Evolutionary conservation across 1,140 invertebrate genomes (phyloP).

Genomic region (Pseudomyrmex dendroicus): DNA sequence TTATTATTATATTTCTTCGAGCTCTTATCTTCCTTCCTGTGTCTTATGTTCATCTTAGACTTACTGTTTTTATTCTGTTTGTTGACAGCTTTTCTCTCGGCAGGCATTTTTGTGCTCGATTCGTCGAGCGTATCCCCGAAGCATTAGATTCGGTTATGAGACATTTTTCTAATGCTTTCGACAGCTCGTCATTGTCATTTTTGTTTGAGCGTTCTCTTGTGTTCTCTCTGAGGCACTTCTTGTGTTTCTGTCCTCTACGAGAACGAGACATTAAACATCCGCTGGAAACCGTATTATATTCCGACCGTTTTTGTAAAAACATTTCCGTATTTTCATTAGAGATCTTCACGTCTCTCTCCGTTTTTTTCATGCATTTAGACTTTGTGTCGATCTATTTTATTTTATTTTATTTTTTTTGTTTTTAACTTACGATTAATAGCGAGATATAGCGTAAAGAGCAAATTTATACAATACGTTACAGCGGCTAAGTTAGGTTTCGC

Average conservation of each 20-base stretch:
- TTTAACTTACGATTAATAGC: constrained; percentile 39
- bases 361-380: constrained; percentile 51
- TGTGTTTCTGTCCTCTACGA: neutral
- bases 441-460: constrained; percentile 33
- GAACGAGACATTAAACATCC: constrained; percentile 7
- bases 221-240: neutral
- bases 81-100: constrained; percentile 6
- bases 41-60: constrained; percentile 30
- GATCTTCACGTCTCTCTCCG: no score
- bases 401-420: neutral
- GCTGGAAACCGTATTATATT: neutral
- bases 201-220: neutral
- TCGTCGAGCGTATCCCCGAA: neutral
- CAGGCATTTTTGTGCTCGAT: constrained; percentile 8
- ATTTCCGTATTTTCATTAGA: neutral
- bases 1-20: constrained; percentile 44
- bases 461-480: constrained; percentile 47
- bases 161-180: constrained; percentile 2
- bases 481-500: constrained; percentile 54
- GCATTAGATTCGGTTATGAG: neutral
- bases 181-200: constrained; percentile 4
- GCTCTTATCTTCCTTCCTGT: constrained; percentile 45
- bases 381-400: constrained; percentile 13
- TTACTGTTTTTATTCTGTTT: constrained; percentile 31
- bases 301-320: neutral